Percentiles rank a stretch among this genome's conserved stretches.
These are phyloP conservation scores for Rhea pennata DNA, from an alignment of 2,113 vertebrate genomes.

Conservation along the genomic window DNA sequence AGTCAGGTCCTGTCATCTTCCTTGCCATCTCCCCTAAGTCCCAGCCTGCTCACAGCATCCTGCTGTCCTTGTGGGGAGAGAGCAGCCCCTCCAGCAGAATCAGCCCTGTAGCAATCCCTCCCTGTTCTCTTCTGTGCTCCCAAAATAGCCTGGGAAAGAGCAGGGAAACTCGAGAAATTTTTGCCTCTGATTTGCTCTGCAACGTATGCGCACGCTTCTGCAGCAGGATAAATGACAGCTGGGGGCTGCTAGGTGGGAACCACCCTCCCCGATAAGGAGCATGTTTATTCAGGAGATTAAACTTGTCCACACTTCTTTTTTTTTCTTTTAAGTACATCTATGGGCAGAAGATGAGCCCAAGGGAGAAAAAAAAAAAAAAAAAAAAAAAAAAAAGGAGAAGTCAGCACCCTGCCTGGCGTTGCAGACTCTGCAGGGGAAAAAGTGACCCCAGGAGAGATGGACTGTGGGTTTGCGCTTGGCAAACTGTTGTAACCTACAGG, in stretches of 20 bases:
- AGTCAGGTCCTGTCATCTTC: too few species aligned
- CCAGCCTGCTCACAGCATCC: background rate
- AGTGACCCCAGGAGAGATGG: background rate
- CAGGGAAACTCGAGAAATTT: background rate
- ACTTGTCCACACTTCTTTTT: background rate
- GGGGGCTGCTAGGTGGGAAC: background rate
- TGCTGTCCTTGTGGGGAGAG: background rate
- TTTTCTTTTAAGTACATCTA: background rate
- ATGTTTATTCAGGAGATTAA: conserved; percentile 4
- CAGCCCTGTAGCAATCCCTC: background rate
- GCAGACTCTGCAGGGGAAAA: background rate
- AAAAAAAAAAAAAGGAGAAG: background rate
- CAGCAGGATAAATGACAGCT: background rate
- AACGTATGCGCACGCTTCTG: rapidly evolving
- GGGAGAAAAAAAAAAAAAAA: background rate
- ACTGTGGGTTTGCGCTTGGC: background rate
- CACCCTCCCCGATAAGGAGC: background rate
- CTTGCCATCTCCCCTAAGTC: too few species aligned
- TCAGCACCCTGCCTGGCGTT: background rate
- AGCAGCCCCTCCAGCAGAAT: background rate
- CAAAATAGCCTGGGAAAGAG: background rate
- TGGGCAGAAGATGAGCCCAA: background rate
- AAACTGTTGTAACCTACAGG: background rate
- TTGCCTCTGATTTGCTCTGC: background rate
- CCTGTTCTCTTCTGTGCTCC: background rate